phyloP scores from a whole-genome alignment of 2,113 vertebrate species.

The Callithrix jacchus region DNA sequence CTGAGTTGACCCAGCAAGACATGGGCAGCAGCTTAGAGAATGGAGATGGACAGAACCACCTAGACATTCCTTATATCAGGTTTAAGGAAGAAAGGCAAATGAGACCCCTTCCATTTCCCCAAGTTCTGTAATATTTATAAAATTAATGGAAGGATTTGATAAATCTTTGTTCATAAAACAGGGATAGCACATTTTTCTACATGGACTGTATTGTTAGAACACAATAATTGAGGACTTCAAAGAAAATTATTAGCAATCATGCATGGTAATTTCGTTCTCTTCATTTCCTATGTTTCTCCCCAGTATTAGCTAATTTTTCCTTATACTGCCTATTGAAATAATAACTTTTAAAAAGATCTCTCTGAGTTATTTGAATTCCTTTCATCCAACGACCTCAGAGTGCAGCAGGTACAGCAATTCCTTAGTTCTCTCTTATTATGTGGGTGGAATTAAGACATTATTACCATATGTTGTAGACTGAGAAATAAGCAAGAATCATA shows the following conservation, averaged over 20 bases:
- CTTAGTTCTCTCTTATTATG: neutral
- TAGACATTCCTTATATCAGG: neutral
- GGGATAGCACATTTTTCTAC: neutral
- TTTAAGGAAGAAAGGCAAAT: neutral
- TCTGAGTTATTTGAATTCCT: constrained; percentile 39
- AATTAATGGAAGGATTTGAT: neutral
- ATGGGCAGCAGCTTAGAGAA: neutral
- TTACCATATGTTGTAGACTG: neutral
- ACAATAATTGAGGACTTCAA: constrained; percentile 25
- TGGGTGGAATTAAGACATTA: constrained; percentile 15
- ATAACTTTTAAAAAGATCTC: neutral
- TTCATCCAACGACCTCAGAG: neutral
- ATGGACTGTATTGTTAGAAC: neutral
- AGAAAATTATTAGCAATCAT: neutral
- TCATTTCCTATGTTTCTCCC: neutral
- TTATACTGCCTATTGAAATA: neutral
- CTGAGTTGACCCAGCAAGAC: neutral
- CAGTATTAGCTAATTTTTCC: neutral
- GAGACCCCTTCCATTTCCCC: neutral
- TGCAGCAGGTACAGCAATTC: neutral
- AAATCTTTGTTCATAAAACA: neutral
- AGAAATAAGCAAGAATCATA: neutral
- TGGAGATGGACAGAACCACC: neutral
- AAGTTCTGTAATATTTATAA: neutral
- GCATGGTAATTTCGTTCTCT: neutral